Percentiles rank a stretch among this genome's conserved stretches.
phyloP scores from a whole-genome alignment of 1,140 invertebrate species.

The Apis dorsata region DNA sequence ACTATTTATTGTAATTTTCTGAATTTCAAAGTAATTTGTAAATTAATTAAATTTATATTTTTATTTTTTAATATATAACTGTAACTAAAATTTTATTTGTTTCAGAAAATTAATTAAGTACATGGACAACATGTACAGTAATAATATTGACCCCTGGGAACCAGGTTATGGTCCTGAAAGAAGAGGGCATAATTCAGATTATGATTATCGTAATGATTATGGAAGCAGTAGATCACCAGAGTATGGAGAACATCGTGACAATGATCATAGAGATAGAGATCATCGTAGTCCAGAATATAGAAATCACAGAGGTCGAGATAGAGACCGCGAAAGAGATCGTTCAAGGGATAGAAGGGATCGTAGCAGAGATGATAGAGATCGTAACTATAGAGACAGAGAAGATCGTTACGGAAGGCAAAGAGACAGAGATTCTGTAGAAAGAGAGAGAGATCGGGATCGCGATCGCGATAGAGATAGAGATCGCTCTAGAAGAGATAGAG shows the following conservation, averaged over 20 bases:
- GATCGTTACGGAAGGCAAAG: slow-evolving; percentile 73
- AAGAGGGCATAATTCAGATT: slow-evolving; percentile 67
- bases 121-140: slow-evolving; percentile 70
- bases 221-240: slow-evolving; percentile 74
- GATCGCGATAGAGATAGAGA: slow-evolving; percentile 74
- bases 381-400: slow-evolving; percentile 74
- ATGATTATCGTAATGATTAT: slow-evolving; percentile 73
- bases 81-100: background rate
- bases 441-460: slow-evolving; percentile 71
- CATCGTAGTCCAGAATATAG: slow-evolving; percentile 76
- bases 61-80: too few relatives aligned
- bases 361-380: slow-evolving; percentile 75
- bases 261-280: slow-evolving; percentile 72
- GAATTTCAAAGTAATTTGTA: background rate
- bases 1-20: background rate
- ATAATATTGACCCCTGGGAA: slow-evolving; percentile 77
- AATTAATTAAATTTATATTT: background rate
- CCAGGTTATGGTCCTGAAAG: slow-evolving; percentile 76
- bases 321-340: slow-evolving; percentile 74
- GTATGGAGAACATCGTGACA: slow-evolving; percentile 74
- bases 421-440: slow-evolving; percentile 70
- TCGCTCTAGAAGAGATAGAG: slow-evolving; percentile 66
- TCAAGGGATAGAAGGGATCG: slow-evolving; percentile 75
- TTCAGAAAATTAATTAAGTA: slow-evolving; percentile 43
- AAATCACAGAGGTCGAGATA: slow-evolving; percentile 73